Conservation (phyloP, 2,113 vertebrate genomes). For the Andinoacara biseriatus region DNA sequence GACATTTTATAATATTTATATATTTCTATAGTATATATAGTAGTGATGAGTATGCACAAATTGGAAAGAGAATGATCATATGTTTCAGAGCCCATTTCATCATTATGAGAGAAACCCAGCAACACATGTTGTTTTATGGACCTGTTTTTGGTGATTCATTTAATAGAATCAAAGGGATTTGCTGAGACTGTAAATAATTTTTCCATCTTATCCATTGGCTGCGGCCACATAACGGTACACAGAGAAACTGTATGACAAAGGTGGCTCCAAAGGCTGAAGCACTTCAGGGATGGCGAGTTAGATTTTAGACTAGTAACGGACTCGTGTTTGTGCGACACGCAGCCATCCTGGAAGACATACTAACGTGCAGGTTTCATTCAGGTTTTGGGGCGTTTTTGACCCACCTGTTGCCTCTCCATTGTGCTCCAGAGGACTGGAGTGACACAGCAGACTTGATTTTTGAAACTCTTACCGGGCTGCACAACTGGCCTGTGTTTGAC, state of each 20-base stretch:
- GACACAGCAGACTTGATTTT: not conserved
- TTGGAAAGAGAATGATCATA: slow-evolving; percentile 50
- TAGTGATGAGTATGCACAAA: slow-evolving; percentile 74
- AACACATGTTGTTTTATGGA: slow-evolving; percentile 30
- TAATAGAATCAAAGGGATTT: slow-evolving; percentile 44
- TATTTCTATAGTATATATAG: slow-evolving; percentile 81
- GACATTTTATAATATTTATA: slow-evolving; percentile 81
- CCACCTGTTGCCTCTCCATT: not conserved
- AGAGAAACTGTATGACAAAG: not conserved
- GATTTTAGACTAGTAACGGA: not conserved
- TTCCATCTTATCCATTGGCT: slow-evolving; percentile 20
- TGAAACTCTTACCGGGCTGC: not conserved
- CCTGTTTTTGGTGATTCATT: slow-evolving; percentile 28
- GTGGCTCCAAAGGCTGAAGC: slow-evolving; percentile 19
- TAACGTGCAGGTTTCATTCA: slow-evolving; percentile 12
- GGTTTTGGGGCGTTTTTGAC: slow-evolving; percentile 16
- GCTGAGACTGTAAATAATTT: slow-evolving; percentile 38
- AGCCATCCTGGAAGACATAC: not conserved
- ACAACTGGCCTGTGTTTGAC: not conserved
- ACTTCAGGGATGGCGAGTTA: slow-evolving; percentile 7
- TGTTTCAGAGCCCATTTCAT: slow-evolving; percentile 36
- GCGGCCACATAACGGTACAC: not conserved
- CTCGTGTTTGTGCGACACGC: not conserved
- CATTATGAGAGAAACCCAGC: slow-evolving; percentile 24
- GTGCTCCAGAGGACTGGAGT: not conserved